These are phyloP conservation scores for Peromyscus aztecus DNA, from an alignment of 2,797 vertebrate species.

Conservation along the genomic window DNA sequence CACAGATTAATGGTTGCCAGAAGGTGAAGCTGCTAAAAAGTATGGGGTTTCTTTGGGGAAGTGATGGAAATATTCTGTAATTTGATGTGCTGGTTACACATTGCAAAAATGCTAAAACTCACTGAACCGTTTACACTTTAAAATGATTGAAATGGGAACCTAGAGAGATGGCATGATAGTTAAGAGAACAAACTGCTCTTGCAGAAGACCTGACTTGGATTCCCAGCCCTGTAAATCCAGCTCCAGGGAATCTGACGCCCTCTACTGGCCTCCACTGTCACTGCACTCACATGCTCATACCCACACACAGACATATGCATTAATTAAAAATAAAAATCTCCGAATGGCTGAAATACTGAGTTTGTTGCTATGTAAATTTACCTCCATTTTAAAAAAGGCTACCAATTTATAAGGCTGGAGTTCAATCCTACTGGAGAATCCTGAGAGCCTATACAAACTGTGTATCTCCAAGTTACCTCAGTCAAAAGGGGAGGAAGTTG, in stretches of 20 bases:
- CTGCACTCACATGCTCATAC: background rate
- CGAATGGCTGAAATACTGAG: background rate
- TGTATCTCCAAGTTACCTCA: background rate
- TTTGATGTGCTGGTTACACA: background rate
- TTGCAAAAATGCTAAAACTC: background rate
- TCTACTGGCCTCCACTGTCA: background rate
- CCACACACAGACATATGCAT: too few relatives aligned
- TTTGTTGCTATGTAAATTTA: constrained; percentile 6
- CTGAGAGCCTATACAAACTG: background rate
- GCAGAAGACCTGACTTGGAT: background rate
- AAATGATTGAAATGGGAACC: background rate
- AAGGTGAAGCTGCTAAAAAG: background rate
- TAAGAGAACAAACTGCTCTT: background rate
- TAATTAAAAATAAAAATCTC: background rate
- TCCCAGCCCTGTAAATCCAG: background rate
- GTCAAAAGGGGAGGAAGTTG: background rate
- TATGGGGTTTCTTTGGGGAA: background rate
- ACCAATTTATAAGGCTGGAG: background rate
- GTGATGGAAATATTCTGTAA: constrained; percentile 10
- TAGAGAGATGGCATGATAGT: background rate
- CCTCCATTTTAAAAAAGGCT: background rate
- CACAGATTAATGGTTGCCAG: background rate
- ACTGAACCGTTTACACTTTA: background rate
- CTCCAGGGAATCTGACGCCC: background rate
- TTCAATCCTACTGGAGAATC: background rate